Evolutionary conservation across 2,888 invertebrate genomes (phyloP).

Genomic region (Limnephilus lunatus): DNA sequence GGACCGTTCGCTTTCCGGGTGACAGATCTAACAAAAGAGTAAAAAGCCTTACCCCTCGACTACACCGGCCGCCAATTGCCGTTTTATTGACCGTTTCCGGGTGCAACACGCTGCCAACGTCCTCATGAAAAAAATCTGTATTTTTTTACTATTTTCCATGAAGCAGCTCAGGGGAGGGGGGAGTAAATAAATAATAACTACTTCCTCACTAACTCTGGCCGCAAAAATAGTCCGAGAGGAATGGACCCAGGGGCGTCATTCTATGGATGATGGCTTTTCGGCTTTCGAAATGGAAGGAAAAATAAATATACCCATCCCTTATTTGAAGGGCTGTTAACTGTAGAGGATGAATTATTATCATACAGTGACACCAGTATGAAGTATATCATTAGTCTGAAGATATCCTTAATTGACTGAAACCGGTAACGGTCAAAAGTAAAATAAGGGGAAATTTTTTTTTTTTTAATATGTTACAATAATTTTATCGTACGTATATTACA

Average conservation of each 20-base stretch:
- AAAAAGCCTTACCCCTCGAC: no score
- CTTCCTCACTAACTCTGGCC: constrained; percentile 5
- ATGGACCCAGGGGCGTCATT: constrained; percentile 42
- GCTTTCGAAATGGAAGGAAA: constrained; percentile 45
- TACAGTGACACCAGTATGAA: neutral
- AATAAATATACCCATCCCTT: constrained; percentile 16
- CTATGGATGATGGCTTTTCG: constrained; percentile 48
- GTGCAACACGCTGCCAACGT: neutral
- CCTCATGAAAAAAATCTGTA: neutral
- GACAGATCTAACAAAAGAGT: no score
- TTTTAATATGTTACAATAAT: no score
- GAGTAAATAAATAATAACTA: constrained; percentile 27
- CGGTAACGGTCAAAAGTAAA: no score
- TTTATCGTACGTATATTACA: no score
- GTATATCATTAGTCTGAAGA: neutral
- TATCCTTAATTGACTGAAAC: no score
- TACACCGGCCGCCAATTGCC: no score
- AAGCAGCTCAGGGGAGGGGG: neutral
- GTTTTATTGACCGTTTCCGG: neutral
- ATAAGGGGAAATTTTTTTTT: no score
- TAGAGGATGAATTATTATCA: neutral
- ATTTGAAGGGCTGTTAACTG: neutral
- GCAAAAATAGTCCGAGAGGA: constrained; percentile 5
- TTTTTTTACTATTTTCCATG: neutral
- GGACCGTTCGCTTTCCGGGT: no score